Conservation (phyloP, 2,888 invertebrate species). For the Cataglyphis rosenhaueri region DNA sequence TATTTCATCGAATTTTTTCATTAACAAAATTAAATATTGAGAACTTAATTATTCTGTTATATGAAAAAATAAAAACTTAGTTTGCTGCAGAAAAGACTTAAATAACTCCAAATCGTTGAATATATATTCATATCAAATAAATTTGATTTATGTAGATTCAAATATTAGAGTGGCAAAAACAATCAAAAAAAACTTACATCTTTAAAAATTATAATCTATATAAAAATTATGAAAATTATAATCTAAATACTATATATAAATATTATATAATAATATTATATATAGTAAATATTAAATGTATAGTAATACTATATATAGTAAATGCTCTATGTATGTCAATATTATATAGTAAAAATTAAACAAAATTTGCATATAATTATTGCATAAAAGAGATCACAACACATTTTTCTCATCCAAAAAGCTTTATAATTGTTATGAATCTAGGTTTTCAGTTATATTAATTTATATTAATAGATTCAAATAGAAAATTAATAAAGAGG, state of each 20-base stretch:
- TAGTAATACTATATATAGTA: neutral
- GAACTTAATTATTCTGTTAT: constrained; percentile 2
- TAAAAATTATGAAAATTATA: neutral
- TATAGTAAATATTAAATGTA: neutral
- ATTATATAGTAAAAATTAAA: constrained; percentile 15
- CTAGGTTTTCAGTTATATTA: neutral
- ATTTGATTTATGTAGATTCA: neutral
- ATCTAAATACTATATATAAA: constrained; percentile 21
- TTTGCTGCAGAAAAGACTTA: neutral
- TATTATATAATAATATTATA: neutral
- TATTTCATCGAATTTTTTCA: neutral
- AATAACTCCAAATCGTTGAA: neutral
- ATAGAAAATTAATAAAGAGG: neutral
- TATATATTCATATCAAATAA: neutral
- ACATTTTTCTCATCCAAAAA: neutral
- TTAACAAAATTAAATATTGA: neutral
- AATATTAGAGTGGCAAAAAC: neutral
- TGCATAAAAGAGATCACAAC: constrained; percentile 25
- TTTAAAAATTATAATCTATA: neutral
- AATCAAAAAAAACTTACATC: neutral
- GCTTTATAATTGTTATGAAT: neutral
- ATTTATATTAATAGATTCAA: neutral
- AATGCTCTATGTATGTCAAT: neutral
- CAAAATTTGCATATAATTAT: neutral
- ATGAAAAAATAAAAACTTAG: neutral